Evolutionary conservation across 1,140 invertebrate genomes (phyloP), one percentile per base, ranked within the genome.

Genomic region (Rhagoletis zephyria): DNA sequence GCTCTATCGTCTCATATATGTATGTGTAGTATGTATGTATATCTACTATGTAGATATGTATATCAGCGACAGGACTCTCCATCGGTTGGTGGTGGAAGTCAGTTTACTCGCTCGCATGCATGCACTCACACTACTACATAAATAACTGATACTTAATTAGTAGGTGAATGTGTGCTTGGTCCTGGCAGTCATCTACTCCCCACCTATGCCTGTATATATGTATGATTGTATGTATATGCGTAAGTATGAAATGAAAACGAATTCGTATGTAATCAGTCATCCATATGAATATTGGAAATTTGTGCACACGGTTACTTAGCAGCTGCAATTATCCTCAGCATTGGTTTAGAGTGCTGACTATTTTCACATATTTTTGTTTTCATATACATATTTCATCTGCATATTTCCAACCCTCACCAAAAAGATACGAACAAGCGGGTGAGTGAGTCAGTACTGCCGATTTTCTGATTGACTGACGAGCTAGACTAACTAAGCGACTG

Each of bases 241-340:
- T 10, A 42, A 6, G 9, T 63, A 45, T 74, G 81, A n/a, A 10
- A 4, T 30, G 10, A 30, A 63, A 61, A 56, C 64, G 2, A n/a
- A 48, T 7, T 6, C 42, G 65, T 42, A 45, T 48, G 40, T 48
- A 74, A 74, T 74, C 67, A 74, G 12, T 74, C 40, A 48, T 45
- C 12, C 64, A 30, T 67, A 5, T 30, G 64, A 7, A 40, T 67
- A 67, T 67, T 42, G 64, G 70, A 74, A 74, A 48, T 45, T 74
- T 48, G 2, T 81, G 48, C 74, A 42, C 12, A 74, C 74, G 74
- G 74, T 81, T 81, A 42, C 74, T 14, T 56, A 81, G 74, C 74
- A 81, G 74, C 74, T 81, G 48, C 74, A 81, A 81, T 81, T 81
- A 48, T 81, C 48, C 48, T 81, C 74, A 10, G 74, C n/a, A 19